Evolutionary conservation across 2,888 invertebrate species (phyloP).

Genomic region (Globia sparganii): DNA sequence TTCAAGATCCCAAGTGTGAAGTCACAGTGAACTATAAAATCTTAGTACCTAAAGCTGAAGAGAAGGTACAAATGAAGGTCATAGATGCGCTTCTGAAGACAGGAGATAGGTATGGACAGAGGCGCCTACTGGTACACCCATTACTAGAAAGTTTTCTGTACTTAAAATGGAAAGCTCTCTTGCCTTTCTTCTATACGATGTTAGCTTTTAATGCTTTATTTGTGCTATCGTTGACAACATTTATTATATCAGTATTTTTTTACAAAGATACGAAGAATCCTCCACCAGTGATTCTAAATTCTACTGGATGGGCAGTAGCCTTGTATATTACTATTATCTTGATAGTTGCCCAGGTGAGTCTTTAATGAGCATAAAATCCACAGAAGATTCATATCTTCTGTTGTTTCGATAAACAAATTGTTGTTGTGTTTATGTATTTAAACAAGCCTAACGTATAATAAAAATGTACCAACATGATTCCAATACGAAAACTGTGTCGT

Average conservation of each 20-base stretch:
- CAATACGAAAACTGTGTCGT: background rate
- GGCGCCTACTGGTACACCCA: slow-evolving; percentile 86
- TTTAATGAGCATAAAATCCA: background rate
- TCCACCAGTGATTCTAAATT: slow-evolving; percentile 36
- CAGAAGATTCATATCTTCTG: background rate
- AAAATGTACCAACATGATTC: background rate
- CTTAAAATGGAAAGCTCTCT: slow-evolving; percentile 87
- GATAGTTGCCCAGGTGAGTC: slow-evolving; percentile 56
- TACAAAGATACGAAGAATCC: slow-evolving; percentile 42
- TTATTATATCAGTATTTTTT: slow-evolving; percentile 69
- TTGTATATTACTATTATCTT: slow-evolving; percentile 46
- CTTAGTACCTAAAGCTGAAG: slow-evolving; percentile 72
- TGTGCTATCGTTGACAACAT: slow-evolving; percentile 82
- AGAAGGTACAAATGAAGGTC: slow-evolving; percentile 84
- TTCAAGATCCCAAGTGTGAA: slow-evolving; percentile 72
- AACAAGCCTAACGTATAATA: background rate
- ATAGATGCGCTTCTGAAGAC: slow-evolving; percentile 85
- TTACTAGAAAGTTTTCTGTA: slow-evolving; percentile 88
- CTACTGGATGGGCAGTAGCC: slow-evolving; percentile 41
- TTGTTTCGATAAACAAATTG: background rate
- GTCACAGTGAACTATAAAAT: slow-evolving; percentile 84
- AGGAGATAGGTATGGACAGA: slow-evolving; percentile 81
- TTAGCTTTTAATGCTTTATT: slow-evolving; percentile 83
- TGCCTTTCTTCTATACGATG: slow-evolving; percentile 85
- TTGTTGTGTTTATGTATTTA: background rate